Conservation (phyloP, 2,888 invertebrate species). For the Crioceris asparagi region DNA sequence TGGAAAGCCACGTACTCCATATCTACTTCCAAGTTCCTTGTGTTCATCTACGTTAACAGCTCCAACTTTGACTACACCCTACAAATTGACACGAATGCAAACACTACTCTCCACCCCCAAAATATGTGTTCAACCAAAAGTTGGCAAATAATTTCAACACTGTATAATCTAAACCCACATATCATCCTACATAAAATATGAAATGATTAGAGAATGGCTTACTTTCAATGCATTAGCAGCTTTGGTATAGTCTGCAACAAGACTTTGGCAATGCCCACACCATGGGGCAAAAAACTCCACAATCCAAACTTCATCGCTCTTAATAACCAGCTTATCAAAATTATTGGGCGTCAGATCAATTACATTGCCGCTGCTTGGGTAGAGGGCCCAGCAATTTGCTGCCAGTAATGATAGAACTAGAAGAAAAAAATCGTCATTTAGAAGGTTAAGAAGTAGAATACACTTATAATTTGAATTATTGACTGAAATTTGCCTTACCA, state of each 20-base stretch:
- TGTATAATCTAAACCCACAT: no score
- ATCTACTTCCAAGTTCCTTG: conserved; percentile 67
- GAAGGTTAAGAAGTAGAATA: no score
- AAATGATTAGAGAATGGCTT: conserved; percentile 17
- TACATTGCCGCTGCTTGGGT: conserved; percentile 64
- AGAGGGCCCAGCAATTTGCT: conserved; percentile 42
- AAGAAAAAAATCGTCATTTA: no score
- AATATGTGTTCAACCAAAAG: no score
- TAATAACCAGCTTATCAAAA: conserved; percentile 73
- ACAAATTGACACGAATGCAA: conserved; percentile 27
- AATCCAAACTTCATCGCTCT: conserved; percentile 83
- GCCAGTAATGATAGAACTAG: conserved; percentile 26
- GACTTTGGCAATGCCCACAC: conserved; percentile 85
- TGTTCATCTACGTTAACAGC: conserved; percentile 89
- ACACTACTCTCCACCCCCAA: no score
- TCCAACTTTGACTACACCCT: conserved; percentile 90
- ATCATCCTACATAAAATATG: conserved; percentile 1
- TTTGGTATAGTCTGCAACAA: conserved; percentile 90
- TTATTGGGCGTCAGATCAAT: conserved; percentile 77
- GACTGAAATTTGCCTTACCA: no score
- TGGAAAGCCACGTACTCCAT: conserved; percentile 84
- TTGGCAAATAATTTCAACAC: no score
- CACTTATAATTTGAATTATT: no score
- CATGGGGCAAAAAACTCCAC: conserved; percentile 96
- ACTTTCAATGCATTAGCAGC: conserved; percentile 87